Percentiles rank a stretch among this genome's conserved stretches.
Evolutionary conservation across 2,888 invertebrate genomes (phyloP).

Genomic region (Lycia hirtaria): DNA sequence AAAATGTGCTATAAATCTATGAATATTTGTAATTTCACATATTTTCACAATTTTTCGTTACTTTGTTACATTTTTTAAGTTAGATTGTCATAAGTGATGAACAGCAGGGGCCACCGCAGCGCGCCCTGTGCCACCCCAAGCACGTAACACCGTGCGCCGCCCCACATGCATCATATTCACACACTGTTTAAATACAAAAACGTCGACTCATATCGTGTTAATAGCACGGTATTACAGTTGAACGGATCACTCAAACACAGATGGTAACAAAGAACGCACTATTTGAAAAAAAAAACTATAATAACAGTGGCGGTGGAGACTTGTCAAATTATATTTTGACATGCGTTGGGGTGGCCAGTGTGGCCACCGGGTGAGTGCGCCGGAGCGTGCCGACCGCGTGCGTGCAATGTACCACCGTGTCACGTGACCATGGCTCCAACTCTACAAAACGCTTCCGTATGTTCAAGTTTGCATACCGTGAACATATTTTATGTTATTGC

Average conservation of each 20-base stretch:
- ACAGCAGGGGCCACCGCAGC: not conserved
- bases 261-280: not conserved
- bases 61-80: too few relatives aligned
- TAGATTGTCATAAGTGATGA: not conserved
- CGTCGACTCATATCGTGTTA: conserved; percentile 30
- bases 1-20: too few relatives aligned
- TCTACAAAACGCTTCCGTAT: not conserved
- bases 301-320: not conserved
- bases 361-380: not conserved
- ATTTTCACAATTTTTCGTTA: too few relatives aligned
- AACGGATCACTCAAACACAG: conserved; percentile 7
- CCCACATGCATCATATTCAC: conserved; percentile 48
- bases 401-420: conserved; percentile 14
- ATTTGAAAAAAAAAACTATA: not conserved
- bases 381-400: not conserved
- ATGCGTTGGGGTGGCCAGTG: not conserved
- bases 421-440: conserved; percentile 4
- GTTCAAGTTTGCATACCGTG: too few relatives aligned
- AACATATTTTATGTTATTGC: too few relatives aligned
- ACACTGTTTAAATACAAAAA: conserved; percentile 46
- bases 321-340: not conserved
- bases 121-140: not conserved
- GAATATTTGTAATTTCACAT: too few relatives aligned
- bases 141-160: conserved; percentile 11
- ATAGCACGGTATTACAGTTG: conserved; percentile 30